Base-by-base conservation (phyloP, 2,797 vertebrate species). In the Passerculus sandwichensis region DNA sequence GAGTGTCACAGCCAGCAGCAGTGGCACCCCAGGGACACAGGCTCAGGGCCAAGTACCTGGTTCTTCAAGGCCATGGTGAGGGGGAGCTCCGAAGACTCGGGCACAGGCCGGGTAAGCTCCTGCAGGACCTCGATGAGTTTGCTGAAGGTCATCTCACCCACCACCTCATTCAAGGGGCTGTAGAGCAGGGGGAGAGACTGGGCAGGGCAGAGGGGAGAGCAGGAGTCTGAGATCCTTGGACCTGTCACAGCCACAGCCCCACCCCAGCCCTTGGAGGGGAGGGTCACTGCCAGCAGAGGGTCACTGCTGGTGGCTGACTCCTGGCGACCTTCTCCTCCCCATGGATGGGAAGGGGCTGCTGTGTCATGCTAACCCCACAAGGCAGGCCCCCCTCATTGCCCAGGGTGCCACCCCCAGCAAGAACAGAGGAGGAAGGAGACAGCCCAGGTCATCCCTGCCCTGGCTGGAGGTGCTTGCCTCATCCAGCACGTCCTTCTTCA, bases 171-270 rank as follows among this genome's bases (percentile, higher is more conserved):
- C 65, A 99, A 97, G 0, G 99, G 96, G 4, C 97, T 97, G 87
- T 99, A 99, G 64, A 99, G 98, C 72, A 98, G 97, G 9, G 98
- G 98, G n/a, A 99, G 98, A 36, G 98, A 98, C 99, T 99, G 72
- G 72, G 34, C 54, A 97, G 72, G 62, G 76, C 60, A 79, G 60
- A 94, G 51, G 14, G 72, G 81, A 88, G 42, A 89, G 53, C 36
- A 74, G 57, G 38, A 17, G 70, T 70, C 76, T 96, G 66, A 95
- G 85, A 81, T 65, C 3, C 2, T 82, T 42, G 1, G 5, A 80
- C n/a, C 29, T 12, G 2, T 38, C 67, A 38, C 1, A 2, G 81
- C 5, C 14, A 22, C 30, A 80, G 21, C 22, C 62, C 51, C 48
- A 85, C 14, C n/a, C 71, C 76, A 71, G 30, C 23, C 38, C 29